Percentiles rank a stretch among this genome's conserved stretches.
Conservation (phyloP, 1,140 invertebrate species). For the Andrena cerasifolii region DNA sequence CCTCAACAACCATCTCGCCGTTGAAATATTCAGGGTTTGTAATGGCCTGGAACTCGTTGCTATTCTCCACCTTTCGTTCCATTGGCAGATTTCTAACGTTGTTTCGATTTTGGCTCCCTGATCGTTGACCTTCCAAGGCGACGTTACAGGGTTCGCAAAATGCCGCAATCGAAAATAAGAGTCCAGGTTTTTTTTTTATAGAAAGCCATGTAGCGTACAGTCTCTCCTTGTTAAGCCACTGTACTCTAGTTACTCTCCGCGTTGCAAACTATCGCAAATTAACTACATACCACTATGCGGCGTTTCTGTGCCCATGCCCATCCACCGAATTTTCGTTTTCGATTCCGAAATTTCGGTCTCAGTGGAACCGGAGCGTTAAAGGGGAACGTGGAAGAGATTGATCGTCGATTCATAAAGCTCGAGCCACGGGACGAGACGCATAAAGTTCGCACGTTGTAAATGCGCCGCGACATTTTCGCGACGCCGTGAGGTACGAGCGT, state of each 20-base stretch:
- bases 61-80: conserved; percentile 64
- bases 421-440: neutral
- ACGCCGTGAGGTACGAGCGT: conserved; percentile 44
- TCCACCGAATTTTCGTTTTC: too few species aligned
- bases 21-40: conserved; percentile 72
- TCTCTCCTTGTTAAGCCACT: too few species aligned
- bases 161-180: too few species aligned
- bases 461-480: conserved; percentile 53
- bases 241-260: too few species aligned
- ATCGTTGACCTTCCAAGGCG: neutral
- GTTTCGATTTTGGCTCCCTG: conserved; percentile 46
- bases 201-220: too few species aligned
- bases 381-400: neutral
- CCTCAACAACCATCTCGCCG: conserved; percentile 48
- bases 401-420: conserved; percentile 37
- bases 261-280: too few species aligned
- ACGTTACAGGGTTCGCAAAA: too few species aligned
- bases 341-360: too few species aligned
- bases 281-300: too few species aligned
- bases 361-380: neutral
- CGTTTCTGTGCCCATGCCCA: too few species aligned
- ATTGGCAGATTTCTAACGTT: conserved; percentile 36
- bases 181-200: too few species aligned
- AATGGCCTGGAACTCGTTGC: conserved; percentile 68
- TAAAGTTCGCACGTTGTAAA: conserved; percentile 57